phyloP scores from a whole-genome alignment of 1,140 invertebrate genomes.

The Riptortus pedestris region DNA sequence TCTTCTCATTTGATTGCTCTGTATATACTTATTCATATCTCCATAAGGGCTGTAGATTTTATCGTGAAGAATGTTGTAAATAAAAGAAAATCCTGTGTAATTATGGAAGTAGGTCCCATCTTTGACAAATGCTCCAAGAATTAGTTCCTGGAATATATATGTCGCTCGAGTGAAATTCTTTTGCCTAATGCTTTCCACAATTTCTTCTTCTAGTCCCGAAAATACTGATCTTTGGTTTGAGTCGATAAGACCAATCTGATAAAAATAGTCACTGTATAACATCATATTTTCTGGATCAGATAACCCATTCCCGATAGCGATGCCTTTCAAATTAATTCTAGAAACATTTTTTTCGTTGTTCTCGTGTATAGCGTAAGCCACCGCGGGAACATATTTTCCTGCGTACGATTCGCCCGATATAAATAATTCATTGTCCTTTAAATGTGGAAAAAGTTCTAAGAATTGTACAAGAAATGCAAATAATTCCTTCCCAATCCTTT shows the following conservation, averaged over 20 bases:
- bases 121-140: conserved; percentile 7
- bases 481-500: conserved; percentile 53
- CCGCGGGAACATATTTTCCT: conserved; percentile 58
- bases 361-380: conserved; percentile 62
- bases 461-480: conserved; percentile 57
- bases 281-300: conserved; percentile 69
- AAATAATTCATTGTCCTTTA: conserved; percentile 44
- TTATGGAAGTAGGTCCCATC: conserved; percentile 20
- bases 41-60: neutral
- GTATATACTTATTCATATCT: conserved; percentile 35
- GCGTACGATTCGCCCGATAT: conserved; percentile 81
- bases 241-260: conserved; percentile 52
- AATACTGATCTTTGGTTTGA: conserved; percentile 36
- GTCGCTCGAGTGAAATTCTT: conserved; percentile 27
- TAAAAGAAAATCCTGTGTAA: conserved; percentile 9
- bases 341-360: conserved; percentile 44
- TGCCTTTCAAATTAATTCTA: conserved; percentile 51
- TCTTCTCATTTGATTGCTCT: conserved; percentile 48
- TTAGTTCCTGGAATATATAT: conserved; percentile 4
- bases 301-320: conserved; percentile 78
- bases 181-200: conserved; percentile 15
- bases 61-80: conserved; percentile 10
- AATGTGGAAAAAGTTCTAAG: conserved; percentile 48
- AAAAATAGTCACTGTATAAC: conserved; percentile 71
- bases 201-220: conserved; percentile 12